Evolutionary conservation across 2,888 invertebrate species (phyloP).

Genomic region (Pammene aurita): DNA sequence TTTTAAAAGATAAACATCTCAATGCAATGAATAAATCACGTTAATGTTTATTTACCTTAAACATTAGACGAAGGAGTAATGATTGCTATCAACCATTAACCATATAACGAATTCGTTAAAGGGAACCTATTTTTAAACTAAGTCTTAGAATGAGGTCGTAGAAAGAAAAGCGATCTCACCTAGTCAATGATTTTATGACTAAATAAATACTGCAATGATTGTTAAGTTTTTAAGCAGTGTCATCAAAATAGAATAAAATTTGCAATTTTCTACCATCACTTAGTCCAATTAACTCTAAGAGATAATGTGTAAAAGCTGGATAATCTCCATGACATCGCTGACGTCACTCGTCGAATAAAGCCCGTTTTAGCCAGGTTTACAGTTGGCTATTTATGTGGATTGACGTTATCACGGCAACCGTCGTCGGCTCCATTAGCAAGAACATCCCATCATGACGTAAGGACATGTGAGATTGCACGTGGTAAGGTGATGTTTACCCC

Average conservation of each 20-base stretch:
- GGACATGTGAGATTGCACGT: conserved; percentile 50
- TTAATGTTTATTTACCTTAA: conserved; percentile 25
- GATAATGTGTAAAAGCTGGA: conserved; percentile 66
- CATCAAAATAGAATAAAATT: no score
- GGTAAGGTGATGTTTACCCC: conserved; percentile 25
- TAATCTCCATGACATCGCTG: conserved; percentile 63
- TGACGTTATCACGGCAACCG: conserved; percentile 74
- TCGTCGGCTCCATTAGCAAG: conserved; percentile 71
- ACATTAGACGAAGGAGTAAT: conserved; percentile 28
- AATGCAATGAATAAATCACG: conserved; percentile 39
- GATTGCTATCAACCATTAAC: conserved; percentile 13
- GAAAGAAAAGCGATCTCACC: no score
- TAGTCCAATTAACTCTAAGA: conserved; percentile 25
- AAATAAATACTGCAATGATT: no score
- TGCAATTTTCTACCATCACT: no score
- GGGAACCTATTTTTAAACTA: no score
- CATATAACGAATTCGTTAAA: conserved; percentile 3
- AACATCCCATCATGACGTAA: conserved; percentile 51
- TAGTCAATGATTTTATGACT: background rate
- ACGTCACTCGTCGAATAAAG: conserved; percentile 68
- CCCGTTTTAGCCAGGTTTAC: conserved; percentile 67
- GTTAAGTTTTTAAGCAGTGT: no score
- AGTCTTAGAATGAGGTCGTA: background rate
- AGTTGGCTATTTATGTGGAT: conserved; percentile 69
- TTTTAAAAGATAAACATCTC: conserved; percentile 36